Conservation (phyloP, 2,113 vertebrate genomes). For the Heterocephalus glaber region DNA sequence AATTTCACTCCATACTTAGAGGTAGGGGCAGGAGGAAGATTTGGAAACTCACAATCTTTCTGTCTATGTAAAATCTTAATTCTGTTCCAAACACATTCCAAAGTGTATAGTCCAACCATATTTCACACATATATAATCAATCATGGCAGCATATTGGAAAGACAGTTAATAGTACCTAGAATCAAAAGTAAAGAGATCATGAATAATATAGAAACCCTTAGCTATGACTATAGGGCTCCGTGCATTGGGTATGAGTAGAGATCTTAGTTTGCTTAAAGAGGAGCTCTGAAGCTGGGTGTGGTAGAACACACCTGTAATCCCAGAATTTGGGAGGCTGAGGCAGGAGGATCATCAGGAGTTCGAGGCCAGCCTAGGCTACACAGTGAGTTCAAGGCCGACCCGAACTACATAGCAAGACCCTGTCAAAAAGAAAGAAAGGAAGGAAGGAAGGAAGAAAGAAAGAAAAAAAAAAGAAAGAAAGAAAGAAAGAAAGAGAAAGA, state of each 20-base stretch:
- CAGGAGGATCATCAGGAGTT: background rate
- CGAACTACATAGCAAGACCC: background rate
- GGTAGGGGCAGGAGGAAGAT: background rate
- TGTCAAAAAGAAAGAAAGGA: background rate
- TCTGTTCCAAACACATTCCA: constrained; percentile 34
- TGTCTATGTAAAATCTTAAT: constrained; percentile 58
- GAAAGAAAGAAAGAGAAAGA: no score
- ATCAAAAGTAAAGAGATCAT: background rate
- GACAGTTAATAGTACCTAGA: background rate
- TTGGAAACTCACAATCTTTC: constrained; percentile 24
- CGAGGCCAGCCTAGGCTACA: background rate
- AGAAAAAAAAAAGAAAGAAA: background rate
- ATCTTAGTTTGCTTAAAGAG: background rate
- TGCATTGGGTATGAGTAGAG: background rate
- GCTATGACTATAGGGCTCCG: background rate
- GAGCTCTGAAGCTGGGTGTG: background rate
- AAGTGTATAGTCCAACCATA: background rate
- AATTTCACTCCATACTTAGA: background rate
- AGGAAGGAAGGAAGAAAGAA: background rate
- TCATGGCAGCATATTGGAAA: background rate
- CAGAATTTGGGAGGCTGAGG: background rate
- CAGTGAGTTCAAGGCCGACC: background rate
- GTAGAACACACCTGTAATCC: background rate
- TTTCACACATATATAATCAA: constrained; percentile 3
- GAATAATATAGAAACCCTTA: background rate